Base-by-base conservation (phyloP, 1,140 invertebrate species). In the Cheumatopsyche charites region DNA sequence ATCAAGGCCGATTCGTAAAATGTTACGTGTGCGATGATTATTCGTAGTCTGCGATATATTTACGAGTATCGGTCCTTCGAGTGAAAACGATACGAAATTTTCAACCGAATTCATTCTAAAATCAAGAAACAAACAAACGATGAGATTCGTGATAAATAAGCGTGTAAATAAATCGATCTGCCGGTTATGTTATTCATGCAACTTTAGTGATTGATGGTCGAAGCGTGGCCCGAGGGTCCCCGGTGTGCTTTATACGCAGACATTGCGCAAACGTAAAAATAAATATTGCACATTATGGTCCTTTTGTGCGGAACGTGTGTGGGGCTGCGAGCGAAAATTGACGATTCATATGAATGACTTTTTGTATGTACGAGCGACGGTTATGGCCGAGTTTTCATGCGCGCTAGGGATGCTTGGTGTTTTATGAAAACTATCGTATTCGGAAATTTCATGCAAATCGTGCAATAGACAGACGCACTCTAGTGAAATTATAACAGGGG, bases 1-100 rank as follows among this genome's bases (percentile, higher is more conserved):
- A 41, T 42, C 63, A 66, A 66, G 63, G 63, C 43, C 41, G 29
- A 42, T 63, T 21, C 29, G 29, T n/a, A 36, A 36, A 36, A 36
- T n/a, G 47, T 49, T 49, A 49, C 13, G 19, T 49, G n/a, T 21
- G 5, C 47, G 13, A 21, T 49, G 5, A n/a, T 49, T 2, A 49
- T 49, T 21, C 47, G n/a, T 49, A 13, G 47, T 13, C 19, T 21
- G 47, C 47, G 47, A 43, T 43, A 9, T n/a, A 9, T 43, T 43
- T 43, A n/a, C 47, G n/a, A 21, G 13, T 43, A 9, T 43, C n/a
- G 7, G n/a, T 36, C 29, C 29, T 36, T 36, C 29, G 29, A 36
- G 29, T 36, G 29, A 36, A 36, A 36, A 36, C 9, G 29, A 36
- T 36, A 36, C 9, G 29, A n/a, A n/a, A n/a, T n/a, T n/a, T n/a